These are phyloP conservation scores for Pantherophis alleghaniensis DNA, from an alignment of 2,797 vertebrate species.

Conservation along the genomic window DNA sequence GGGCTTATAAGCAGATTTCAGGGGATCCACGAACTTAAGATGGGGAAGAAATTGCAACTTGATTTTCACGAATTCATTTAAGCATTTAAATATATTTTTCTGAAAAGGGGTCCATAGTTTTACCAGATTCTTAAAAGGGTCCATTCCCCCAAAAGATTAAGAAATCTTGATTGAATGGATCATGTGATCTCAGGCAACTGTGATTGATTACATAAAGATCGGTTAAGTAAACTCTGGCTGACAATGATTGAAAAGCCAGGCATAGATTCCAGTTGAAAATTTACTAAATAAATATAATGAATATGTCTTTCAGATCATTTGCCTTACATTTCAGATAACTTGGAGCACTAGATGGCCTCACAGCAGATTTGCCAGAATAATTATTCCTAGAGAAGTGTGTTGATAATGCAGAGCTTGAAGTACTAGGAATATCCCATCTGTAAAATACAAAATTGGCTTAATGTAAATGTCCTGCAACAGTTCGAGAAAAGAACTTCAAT, in stretches of 20 bases:
- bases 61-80: not conserved
- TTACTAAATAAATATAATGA: not conserved
- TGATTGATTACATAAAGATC: not conserved
- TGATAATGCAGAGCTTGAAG: not conserved
- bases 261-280: not conserved
- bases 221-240: not conserved
- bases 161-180: not conserved
- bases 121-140: not conserved
- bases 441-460: not conserved
- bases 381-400: constrained; percentile 16
- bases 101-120: not conserved
- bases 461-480: not conserved
- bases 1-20: not conserved
- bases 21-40: not conserved
- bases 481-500: not conserved
- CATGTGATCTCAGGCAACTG: not conserved
- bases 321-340: constrained; percentile 15
- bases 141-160: not conserved
- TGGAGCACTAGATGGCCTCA: constrained; percentile 28
- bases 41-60: not conserved
- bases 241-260: not conserved
- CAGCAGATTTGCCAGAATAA: constrained; percentile 26
- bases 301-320: constrained; percentile 33
- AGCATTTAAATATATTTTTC: not conserved
- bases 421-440: not conserved